Conservation (phyloP, 2,113 vertebrate species). For the Nycticryphes semicollaris region DNA sequence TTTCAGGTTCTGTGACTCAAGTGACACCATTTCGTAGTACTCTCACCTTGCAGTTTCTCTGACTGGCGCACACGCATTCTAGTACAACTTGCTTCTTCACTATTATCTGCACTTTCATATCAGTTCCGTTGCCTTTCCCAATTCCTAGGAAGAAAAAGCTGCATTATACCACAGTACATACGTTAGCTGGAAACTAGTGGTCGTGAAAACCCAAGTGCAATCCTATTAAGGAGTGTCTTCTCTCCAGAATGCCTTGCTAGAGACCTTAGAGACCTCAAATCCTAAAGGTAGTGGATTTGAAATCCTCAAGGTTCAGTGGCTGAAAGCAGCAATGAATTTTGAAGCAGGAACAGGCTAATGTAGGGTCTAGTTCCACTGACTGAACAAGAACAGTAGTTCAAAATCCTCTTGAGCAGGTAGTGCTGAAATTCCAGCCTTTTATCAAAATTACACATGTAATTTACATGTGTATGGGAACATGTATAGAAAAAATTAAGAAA, state of each 20-base stretch:
- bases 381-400: neutral
- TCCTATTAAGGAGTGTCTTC: neutral
- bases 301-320: neutral
- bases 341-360: neutral
- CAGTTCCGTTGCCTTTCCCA: conserved; percentile 86
- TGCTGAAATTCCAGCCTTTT: neutral
- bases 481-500: no score
- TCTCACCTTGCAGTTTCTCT: conserved; percentile 84
- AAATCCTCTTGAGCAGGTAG: neutral
- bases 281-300: neutral
- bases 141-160: conserved; percentile 76
- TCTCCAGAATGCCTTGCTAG: neutral
- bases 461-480: neutral
- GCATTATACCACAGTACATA: neutral
- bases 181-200: neutral
- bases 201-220: neutral
- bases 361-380: neutral
- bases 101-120: conserved; percentile 85
- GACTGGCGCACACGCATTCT: conserved; percentile 81
- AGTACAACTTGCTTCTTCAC: conserved; percentile 79
- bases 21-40: neutral
- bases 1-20: neutral
- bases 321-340: neutral
- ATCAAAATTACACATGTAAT: neutral
- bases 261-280: neutral